phyloP scores from a whole-genome alignment of 2,113 vertebrate genomes.

The Cranoglanis bouderius region DNA sequence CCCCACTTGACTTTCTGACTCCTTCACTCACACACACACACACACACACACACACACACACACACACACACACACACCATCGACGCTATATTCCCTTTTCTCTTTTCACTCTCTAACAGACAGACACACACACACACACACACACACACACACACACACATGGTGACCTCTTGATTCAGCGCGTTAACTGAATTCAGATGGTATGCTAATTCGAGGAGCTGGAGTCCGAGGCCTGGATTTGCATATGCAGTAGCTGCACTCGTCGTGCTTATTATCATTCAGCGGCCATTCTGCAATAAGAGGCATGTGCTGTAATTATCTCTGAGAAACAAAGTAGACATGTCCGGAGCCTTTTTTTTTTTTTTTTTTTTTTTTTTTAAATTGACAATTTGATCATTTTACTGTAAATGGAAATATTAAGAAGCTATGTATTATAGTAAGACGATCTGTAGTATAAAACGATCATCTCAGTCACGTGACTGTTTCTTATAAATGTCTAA shows the following conservation, averaged over 20 bases:
- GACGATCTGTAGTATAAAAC: neutral
- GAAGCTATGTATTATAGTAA: neutral
- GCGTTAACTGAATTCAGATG: constrained; percentile 76
- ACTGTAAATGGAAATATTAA: constrained; percentile 4
- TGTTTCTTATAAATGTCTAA: neutral
- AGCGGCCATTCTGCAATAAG: constrained; percentile 52
- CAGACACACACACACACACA: constrained; percentile 69
- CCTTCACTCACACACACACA: constrained; percentile 16
- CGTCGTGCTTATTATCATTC: constrained; percentile 64
- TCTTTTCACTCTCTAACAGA: constrained; percentile 43
- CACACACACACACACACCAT: constrained; percentile 20
- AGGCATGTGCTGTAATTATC: constrained; percentile 48
- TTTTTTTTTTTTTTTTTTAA: neutral
- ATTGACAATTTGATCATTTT: neutral
- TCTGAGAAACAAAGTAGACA: constrained; percentile 30
- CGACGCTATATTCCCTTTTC: constrained; percentile 31
- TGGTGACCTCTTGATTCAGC: constrained; percentile 73
- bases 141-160: constrained; percentile 69
- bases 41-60: constrained; percentile 17
- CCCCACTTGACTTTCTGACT: constrained; percentile 72
- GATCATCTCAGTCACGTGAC: neutral
- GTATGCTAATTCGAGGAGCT: constrained; percentile 69
- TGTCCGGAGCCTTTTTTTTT: constrained; percentile 12
- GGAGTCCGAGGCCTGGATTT: constrained; percentile 62
- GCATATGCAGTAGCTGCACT: constrained; percentile 63